Evolutionary conservation across 2,888 invertebrate genomes (phyloP), one percentile per base, ranked within the genome.

Genomic region (Microctonus hyperodae): DNA sequence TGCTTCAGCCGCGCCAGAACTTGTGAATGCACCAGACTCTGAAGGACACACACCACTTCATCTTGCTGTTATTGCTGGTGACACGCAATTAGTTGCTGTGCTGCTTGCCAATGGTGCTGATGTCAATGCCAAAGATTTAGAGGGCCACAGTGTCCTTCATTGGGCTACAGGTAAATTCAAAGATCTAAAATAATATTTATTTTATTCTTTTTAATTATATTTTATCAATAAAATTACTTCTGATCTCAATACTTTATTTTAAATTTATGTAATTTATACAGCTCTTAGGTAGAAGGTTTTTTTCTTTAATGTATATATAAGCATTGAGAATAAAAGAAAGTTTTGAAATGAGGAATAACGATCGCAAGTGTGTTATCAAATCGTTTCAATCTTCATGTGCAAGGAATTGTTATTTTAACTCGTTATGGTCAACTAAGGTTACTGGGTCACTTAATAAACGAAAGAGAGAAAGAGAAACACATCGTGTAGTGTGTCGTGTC

Each of bases 11-110:
- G 95, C 96, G 75, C 93, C 95, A n/a, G 90, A 91, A 76, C 87
- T 97, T 73, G 88, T 96, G 67, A 92, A 94, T 83, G 90, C 91
- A 44, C 89, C 91, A 51, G 97, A 97, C 83, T 93, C 95, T 75
- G 97, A 98, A 84, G 98, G 98, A 69, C 94, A 97, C 82, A 96
- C 98, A 10, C 93, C 98, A 10, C 88, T 99, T 64, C 96, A 98
- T 85, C 89, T 98, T 78, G 97, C 98, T 28, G 96, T 97, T 70
- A 97, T 97, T 80, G 94, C 95, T 72, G 97, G 97, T 60, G 95
- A 95, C 83, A 90, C 92, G 77, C 91, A 93, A 20, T 88, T 95
- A 74, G 92, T 96, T 70, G 93, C 93, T 76, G 92, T 94, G 69
- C 88, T 98, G 65, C 86, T 97, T 62, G 92, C 94, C 50, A 92